Evolutionary conservation across 2,888 invertebrate species (phyloP).

Genomic region (Folsomia manolachei): DNA sequence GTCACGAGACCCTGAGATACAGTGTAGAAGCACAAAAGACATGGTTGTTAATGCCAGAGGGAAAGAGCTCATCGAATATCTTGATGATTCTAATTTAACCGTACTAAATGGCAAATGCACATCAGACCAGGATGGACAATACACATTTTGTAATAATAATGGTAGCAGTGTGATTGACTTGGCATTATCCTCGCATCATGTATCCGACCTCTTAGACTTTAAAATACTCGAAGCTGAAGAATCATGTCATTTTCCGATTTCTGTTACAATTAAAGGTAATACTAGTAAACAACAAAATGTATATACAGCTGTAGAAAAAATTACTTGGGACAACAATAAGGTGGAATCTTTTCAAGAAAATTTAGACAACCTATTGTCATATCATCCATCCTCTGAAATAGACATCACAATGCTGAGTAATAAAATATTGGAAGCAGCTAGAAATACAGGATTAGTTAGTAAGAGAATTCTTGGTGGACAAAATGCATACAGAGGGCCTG

Average conservation of each 20-base stretch:
- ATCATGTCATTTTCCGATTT: slow-evolving; percentile 17
- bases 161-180: slow-evolving; percentile 15
- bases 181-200: not conserved
- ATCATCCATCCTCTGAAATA: not conserved
- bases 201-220: not conserved
- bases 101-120: slow-evolving; percentile 13
- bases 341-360: not conserved
- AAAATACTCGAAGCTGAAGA: not conserved
- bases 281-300: not conserved
- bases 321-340: not conserved
- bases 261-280: not conserved
- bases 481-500: not conserved
- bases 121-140: slow-evolving; percentile 21
- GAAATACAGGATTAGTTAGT: not conserved
- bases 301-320: not conserved
- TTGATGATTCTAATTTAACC: not conserved
- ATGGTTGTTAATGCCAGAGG: slow-evolving; percentile 5
- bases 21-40: slow-evolving; percentile 11
- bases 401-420: not conserved
- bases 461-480: not conserved
- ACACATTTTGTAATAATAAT: slow-evolving; percentile 11
- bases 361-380: not conserved
- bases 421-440: not conserved
- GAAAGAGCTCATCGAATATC: not conserved
- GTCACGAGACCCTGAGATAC: not conserved